A percentile compares a stretch with the other conserved stretches of the same genome.
Evolutionary conservation across 2,797 vertebrate genomes (phyloP).

Genomic region (Columba guinea): DNA sequence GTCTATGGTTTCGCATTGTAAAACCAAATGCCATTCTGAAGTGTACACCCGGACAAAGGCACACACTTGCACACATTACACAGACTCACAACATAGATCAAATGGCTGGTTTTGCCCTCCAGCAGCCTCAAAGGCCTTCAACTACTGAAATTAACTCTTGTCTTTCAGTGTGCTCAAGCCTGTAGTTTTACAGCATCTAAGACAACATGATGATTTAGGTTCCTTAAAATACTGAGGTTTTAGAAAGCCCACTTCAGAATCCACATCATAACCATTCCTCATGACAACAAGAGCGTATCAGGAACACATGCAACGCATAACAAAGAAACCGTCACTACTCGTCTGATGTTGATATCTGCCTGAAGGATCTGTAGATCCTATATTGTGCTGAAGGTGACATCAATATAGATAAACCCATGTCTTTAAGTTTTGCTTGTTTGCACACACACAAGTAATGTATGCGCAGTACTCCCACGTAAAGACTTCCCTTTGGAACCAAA

Average conservation of each 20-base stretch:
- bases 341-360: background rate
- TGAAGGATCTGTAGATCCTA: background rate
- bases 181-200: background rate
- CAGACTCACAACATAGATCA: background rate
- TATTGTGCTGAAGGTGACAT: background rate
- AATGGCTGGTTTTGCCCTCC: background rate
- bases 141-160: background rate
- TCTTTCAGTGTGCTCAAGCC: background rate
- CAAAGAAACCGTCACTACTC: background rate
- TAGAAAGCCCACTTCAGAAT: background rate
- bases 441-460: slow-evolving; percentile 2
- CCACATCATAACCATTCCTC: background rate
- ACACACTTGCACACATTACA: background rate
- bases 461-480: background rate
- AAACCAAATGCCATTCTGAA: slow-evolving; percentile 4
- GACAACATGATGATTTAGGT: background rate
- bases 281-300: background rate
- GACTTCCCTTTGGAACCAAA: background rate
- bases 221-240: background rate
- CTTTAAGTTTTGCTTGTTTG: slow-evolving; percentile 29
- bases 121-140: background rate
- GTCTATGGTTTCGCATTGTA: background rate
- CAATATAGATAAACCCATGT: background rate
- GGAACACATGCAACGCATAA: background rate
- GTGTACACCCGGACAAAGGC: background rate